Percentiles rank a stretch among this genome's conserved stretches.
Conservation (phyloP, 2,113 vertebrate species). For the Larimichthys polyactis region DNA sequence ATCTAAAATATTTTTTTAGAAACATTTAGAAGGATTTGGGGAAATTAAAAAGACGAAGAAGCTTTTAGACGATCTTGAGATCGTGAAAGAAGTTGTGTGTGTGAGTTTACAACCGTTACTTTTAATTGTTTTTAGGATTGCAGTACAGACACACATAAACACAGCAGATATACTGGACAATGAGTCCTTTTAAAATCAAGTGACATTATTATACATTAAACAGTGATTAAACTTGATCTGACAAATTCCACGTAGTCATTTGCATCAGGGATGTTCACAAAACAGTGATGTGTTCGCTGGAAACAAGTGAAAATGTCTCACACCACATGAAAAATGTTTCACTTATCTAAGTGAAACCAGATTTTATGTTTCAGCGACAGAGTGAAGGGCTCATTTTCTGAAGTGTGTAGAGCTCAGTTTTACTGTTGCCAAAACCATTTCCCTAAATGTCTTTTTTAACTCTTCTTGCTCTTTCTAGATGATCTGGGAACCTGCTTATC, state of each 20-base stretch:
- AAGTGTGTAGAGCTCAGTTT: slow-evolving; percentile 9
- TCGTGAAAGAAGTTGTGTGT: not conserved
- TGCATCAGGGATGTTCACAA: not conserved
- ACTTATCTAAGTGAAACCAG: slow-evolving; percentile 19
- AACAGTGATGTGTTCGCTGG: not conserved
- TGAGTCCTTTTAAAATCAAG: not conserved
- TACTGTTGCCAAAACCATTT: slow-evolving; percentile 71
- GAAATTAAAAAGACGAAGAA: not conserved
- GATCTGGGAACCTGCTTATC: slow-evolving; percentile 83
- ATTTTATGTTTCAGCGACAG: slow-evolving; percentile 26
- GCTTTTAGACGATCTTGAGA: not conserved
- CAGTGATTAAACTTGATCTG: not conserved
- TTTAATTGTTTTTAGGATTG: slow-evolving; percentile 3
- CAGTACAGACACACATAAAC: not conserved
- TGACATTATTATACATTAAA: not conserved
- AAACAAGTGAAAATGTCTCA: slow-evolving; percentile 24
- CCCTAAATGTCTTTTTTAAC: slow-evolving; percentile 57
- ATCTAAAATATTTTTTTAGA: not conserved
- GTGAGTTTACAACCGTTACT: not conserved
- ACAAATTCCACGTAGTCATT: not conserved
- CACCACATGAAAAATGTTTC: slow-evolving; percentile 10
- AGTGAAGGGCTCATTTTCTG: slow-evolving; percentile 1
- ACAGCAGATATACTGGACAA: not conserved
- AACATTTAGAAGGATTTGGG: not conserved
- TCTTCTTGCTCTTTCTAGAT: slow-evolving; percentile 47